phyloP scores from a whole-genome alignment of 2,797 vertebrate species.

The Pangasius krempfi region DNA sequence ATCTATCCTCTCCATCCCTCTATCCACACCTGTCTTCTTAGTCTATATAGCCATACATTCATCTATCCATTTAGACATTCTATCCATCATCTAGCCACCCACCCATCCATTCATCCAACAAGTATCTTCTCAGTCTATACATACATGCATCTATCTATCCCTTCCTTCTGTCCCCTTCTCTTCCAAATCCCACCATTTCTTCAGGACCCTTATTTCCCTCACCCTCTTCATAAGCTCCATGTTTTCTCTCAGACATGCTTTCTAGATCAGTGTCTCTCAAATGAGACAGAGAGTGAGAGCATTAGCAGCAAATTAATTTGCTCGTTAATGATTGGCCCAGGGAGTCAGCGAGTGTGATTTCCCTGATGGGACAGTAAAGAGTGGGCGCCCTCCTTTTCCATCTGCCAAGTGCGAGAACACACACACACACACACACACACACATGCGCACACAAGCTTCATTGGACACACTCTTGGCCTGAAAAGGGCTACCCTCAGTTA shows the following conservation, averaged over 20 bases:
- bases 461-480: slow-evolving; percentile 23
- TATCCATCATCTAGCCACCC: neutral
- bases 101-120: neutral
- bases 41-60: neutral
- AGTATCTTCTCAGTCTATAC: neutral
- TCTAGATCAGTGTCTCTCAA: slow-evolving; percentile 48
- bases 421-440: slow-evolving; percentile 22
- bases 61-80: neutral
- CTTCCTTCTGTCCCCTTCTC: neutral
- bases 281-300: slow-evolving; percentile 33
- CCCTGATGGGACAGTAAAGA: slow-evolving; percentile 76
- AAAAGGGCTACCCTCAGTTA: slow-evolving; percentile 38
- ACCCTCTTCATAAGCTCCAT: neutral
- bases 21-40: neutral
- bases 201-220: neutral
- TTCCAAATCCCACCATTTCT: neutral
- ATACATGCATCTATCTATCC: neutral
- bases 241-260: slow-evolving; percentile 24
- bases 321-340: slow-evolving; percentile 79
- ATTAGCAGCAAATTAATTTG: slow-evolving; percentile 82
- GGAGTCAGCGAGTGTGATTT: slow-evolving; percentile 79
- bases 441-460: slow-evolving; percentile 6
- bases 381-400: slow-evolving; percentile 81
- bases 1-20: neutral
- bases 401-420: slow-evolving; percentile 67